Evolutionary conservation across 92 coral and sea anemone genomes (phyloP), one percentile per base, ranked within the genome.

Genomic region (Epizoanthus ramosus): DNA sequence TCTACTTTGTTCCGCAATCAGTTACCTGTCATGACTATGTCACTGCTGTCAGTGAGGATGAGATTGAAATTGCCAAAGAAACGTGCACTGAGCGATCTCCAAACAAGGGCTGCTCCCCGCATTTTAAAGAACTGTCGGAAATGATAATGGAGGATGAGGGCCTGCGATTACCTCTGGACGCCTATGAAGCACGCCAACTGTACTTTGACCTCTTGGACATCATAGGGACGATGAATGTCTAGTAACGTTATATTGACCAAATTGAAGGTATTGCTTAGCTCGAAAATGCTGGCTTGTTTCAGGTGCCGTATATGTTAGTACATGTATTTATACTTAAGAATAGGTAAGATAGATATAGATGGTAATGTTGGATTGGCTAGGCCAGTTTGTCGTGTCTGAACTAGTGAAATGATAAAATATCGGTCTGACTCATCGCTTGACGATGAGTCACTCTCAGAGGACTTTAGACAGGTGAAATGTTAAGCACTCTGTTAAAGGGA

Each of bases 141-240:
- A 87, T 87, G 93, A 90, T 90, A 59, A 90, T 87, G 87, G 89
- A 85, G 75, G 91, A 91, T 70, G 81, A 91, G 73, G 92, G 85
- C 37, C 85, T 91, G 58, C 70, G 69, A 70, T 85, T 91, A 87
- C 91, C 94, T 19, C 68, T 71, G 54, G 79, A 87, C 60, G 89
- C 73, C 43, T 71, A 75, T 65, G 85, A 87, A 84, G 91, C 91
- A 58, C 66, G 79, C 28, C 82, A 87, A 5, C 86, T 86, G 17
- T 86, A 86, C 67, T 57, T 86, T n/a, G 85, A 80, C 75, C 75
- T 70, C 57, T 70, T 70, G 75, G 75, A 70, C 75, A 18, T 37
- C 57, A 41, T 70, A 70, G 57, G 1, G 57, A 16, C 75, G 56
- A 70, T 70, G 56, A 45, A 70, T 70, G 57, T 70, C 75, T 70